phyloP scores from a whole-genome alignment of 2,113 vertebrate species.

The Struthidea cinerea region DNA sequence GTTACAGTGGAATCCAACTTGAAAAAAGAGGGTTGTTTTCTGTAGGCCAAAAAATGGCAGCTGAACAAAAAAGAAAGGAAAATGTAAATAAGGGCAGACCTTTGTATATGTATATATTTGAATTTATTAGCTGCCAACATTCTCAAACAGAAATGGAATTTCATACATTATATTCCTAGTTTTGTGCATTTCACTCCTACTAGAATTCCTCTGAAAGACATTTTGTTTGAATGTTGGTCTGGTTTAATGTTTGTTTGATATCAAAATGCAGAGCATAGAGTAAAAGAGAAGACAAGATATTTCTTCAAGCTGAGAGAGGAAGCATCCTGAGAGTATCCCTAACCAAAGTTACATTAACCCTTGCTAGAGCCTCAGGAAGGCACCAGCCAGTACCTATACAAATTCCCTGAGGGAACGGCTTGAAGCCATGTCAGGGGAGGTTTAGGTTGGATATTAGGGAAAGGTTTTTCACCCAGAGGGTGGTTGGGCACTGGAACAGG shows the following conservation, averaged over 20 bases:
- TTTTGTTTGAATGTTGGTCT: not conserved
- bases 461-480: not conserved
- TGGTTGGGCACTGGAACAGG: not conserved
- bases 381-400: not conserved
- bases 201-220: conserved; percentile 17
- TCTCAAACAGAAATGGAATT: conserved; percentile 29
- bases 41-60: conserved; percentile 26
- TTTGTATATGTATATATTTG: conserved; percentile 28
- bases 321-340: not conserved
- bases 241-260: not conserved
- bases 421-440: not conserved
- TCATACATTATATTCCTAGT: not conserved
- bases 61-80: conserved; percentile 28
- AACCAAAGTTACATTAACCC: not conserved
- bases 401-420: not conserved
- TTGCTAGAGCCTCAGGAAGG: not conserved
- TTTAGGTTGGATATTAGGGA: not conserved
- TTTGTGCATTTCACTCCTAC: conserved; percentile 24
- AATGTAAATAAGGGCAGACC: conserved; percentile 30
- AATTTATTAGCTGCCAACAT: conserved; percentile 33
- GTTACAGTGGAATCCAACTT: conserved; percentile 34
- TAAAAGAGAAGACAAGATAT: not conserved
- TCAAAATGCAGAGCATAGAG: not conserved
- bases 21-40: conserved; percentile 42
- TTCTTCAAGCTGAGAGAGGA: not conserved